These are phyloP conservation scores for Mobula birostris DNA, from an alignment of 2,113 vertebrate genomes.

Conservation along the genomic window DNA sequence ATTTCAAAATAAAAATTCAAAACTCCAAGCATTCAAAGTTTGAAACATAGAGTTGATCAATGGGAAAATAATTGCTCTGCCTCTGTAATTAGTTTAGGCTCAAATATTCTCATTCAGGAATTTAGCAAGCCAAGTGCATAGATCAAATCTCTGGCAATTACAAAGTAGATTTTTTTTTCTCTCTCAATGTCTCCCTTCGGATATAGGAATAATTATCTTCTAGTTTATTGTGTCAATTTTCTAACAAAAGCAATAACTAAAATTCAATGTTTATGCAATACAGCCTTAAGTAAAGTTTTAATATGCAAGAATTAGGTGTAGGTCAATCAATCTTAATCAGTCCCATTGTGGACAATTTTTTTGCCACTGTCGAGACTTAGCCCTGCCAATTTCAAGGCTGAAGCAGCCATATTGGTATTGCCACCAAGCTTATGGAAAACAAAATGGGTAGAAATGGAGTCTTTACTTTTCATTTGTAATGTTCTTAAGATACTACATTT, in stretches of 20 bases:
- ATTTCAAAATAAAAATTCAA: not conserved
- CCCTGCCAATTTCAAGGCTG: not conserved
- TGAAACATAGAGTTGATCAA: not conserved
- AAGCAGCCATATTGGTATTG: not conserved
- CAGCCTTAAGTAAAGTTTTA: not conserved
- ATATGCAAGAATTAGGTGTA: not conserved
- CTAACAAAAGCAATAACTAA: constrained; percentile 9
- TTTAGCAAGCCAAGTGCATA: not conserved
- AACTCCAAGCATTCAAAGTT: not conserved
- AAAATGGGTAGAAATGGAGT: not conserved
- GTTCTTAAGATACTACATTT: not conserved
- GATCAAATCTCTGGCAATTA: constrained; percentile 13
- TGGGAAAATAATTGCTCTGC: not conserved
- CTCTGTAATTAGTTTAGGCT: not conserved
- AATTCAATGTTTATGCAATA: not conserved
- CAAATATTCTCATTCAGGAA: constrained; percentile 15
- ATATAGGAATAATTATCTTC: constrained; percentile 10
- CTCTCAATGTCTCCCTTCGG: not conserved
- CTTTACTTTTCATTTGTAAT: not conserved
- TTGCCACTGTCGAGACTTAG: not conserved
- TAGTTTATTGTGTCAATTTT: constrained; percentile 13
- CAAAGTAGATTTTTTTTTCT: not conserved
- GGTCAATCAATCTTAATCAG: not conserved
- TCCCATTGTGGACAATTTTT: not conserved
- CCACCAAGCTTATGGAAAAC: not conserved